Evolutionary conservation across 2,113 vertebrate genomes (phyloP), one percentile per base, ranked within the genome.

Genomic region (Colistium nudipinnis): DNA sequence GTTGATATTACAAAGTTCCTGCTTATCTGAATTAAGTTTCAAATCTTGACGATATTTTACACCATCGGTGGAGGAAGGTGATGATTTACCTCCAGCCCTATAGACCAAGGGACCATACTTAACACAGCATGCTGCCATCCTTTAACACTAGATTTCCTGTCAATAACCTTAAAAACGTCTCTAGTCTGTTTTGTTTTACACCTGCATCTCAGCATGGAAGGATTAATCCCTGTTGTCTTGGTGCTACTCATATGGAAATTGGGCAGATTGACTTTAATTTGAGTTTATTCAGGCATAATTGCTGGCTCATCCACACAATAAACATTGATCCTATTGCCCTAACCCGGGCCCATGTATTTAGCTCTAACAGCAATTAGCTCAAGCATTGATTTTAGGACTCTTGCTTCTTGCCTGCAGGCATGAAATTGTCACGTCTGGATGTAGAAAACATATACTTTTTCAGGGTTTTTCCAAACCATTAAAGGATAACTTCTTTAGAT

Each of bases 271-370:
- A 93, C 92, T 94, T 92, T 94, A 94, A 95, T 95, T 95, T 93
- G 93, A 95, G 94, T 94, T 95, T 93, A 94, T 94, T 96, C 94
- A 95, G 94, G 89, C 91, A 89, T 92, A 82, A 94, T 94, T 93
- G 94, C 90, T 87, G 85, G 94, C 93, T 94, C 94, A 93, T 93
- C 94, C 93, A 93, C 93, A 96, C 94, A 96, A 95, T 96, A 93
- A 95, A 95, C 95, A 95, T 93, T 93, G 93, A 94, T 95, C 93
- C 93, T 92, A 91, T 93, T 95, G 95, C 94, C 92, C 93, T 93
- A 93, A 84, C 74, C 70, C 78, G 36, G 38, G 51, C 19, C 60
- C 61, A 90, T 88, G 89, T 89, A 91, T 94, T 94, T 92, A 92
- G 88, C 88, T 88, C 92, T 87, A 91, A 94, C 94, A 92, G 93